These are phyloP conservation scores for Eulacestoma nigropectus DNA, from an alignment of 2,113 vertebrate genomes.

Conservation along the genomic window DNA sequence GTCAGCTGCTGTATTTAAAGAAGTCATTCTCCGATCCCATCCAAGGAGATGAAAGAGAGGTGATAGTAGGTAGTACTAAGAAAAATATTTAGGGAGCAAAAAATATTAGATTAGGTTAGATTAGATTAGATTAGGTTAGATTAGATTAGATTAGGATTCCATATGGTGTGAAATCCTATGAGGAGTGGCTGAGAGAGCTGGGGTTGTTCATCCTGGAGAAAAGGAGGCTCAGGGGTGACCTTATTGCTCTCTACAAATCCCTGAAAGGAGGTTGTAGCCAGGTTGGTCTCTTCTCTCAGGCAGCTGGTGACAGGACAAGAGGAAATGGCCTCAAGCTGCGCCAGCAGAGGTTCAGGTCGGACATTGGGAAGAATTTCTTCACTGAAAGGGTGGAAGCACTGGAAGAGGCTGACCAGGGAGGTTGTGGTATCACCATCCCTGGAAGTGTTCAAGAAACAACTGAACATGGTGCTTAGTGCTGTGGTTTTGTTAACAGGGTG, in stretches of 20 bases:
- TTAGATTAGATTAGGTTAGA: neutral
- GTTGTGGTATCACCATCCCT: neutral
- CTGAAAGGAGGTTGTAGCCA: neutral
- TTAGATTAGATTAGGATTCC: neutral
- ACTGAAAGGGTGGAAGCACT: neutral
- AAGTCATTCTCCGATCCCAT: neutral
- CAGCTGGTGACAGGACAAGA: neutral
- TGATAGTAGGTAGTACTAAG: neutral
- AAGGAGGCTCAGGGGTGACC: neutral
- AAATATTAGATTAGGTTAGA: neutral
- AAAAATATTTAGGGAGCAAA: neutral
- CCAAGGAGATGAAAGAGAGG: neutral
- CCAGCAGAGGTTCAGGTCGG: neutral
- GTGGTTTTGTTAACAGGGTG: neutral
- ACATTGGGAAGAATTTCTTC: neutral
- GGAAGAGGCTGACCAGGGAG: neutral
- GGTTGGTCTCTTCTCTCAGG: neutral
- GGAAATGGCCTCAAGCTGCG: fast-evolving
- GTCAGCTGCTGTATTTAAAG: neutral
- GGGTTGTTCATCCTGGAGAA: neutral
- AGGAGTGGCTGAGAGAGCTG: neutral
- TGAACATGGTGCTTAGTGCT: neutral
- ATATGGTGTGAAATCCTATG: neutral
- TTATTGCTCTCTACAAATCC: neutral
- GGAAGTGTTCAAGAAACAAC: neutral